Conservation (phyloP, 2,888 invertebrate species). For the Malacosoma neustria region DNA sequence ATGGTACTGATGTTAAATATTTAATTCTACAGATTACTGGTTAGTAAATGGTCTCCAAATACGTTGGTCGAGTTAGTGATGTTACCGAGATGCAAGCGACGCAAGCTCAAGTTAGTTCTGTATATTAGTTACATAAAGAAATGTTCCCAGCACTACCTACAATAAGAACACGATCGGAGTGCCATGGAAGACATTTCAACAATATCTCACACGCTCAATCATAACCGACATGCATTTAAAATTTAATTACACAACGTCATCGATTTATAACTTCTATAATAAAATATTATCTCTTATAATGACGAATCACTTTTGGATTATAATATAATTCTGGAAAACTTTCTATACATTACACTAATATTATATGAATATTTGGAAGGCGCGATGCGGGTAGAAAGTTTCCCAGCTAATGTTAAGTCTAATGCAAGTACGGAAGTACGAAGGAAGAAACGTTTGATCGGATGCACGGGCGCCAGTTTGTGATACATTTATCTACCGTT, state of each 20-base stretch:
- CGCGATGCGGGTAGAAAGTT: constrained; percentile 56
- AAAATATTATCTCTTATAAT: constrained; percentile 19
- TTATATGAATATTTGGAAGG: constrained; percentile 36
- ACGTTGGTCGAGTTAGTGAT: constrained; percentile 29
- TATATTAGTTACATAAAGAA: constrained; percentile 30
- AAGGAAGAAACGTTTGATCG: constrained; percentile 31
- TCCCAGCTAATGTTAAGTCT: constrained; percentile 44
- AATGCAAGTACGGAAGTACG: constrained; percentile 35
- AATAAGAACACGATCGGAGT: constrained; percentile 37
- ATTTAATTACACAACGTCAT: constrained; percentile 19
- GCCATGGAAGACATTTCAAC: constrained; percentile 66
- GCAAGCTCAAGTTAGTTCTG: constrained; percentile 48
- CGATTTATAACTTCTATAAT: constrained; percentile 20
- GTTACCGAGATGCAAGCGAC: constrained; percentile 52
- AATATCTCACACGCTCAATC: constrained; percentile 12
- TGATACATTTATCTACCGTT: constrained; percentile 73
- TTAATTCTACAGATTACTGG: constrained; percentile 52
- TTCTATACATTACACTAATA: constrained; percentile 50
- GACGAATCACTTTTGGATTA: constrained; percentile 31
- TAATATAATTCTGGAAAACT: constrained; percentile 60
- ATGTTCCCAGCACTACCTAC: constrained; percentile 49
- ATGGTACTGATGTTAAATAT: constrained; percentile 57
- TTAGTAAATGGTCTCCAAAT: constrained; percentile 37
- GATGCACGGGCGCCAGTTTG: constrained; percentile 71
- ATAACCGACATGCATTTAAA: neutral